These are phyloP conservation scores for Lates japonicus DNA, from an alignment of 2,797 vertebrate species.

Conservation along the genomic window DNA sequence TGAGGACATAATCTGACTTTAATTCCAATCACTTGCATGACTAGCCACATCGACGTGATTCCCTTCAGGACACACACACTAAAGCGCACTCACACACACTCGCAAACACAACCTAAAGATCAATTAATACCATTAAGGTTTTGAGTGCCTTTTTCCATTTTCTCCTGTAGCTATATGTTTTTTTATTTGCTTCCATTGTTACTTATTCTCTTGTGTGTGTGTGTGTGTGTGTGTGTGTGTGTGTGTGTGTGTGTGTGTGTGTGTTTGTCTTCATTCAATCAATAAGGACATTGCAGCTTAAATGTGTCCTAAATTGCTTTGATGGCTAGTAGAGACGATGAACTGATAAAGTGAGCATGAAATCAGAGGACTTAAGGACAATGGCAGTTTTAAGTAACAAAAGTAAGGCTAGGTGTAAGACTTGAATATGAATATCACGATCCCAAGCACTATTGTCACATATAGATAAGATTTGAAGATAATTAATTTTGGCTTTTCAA, in stretches of 20 bases:
- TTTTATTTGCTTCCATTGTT: slow-evolving; percentile 19
- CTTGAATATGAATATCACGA: slow-evolving; percentile 53
- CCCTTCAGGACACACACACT: slow-evolving; percentile 47
- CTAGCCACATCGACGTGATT: slow-evolving; percentile 48
- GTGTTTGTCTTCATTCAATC: background rate
- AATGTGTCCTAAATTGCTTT: slow-evolving; percentile 28
- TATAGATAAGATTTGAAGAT: slow-evolving; percentile 39
- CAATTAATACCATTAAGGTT: slow-evolving; percentile 33
- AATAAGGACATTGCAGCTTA: slow-evolving; percentile 34
- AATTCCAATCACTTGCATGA: slow-evolving; percentile 78
- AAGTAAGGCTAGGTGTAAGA: slow-evolving; percentile 20
- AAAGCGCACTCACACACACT: background rate
- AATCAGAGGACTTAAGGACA: slow-evolving; percentile 46
- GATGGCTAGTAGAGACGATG: slow-evolving; percentile 10
- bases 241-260: background rate
- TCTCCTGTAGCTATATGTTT: background rate
- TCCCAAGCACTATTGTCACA: slow-evolving; percentile 17
- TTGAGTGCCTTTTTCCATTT: background rate
- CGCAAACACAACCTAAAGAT: slow-evolving; percentile 25
- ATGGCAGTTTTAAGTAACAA: slow-evolving; percentile 48
- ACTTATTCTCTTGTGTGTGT: background rate
- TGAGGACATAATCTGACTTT: slow-evolving; percentile 66
- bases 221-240: too few species aligned
- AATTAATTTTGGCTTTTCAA: slow-evolving; percentile 53
- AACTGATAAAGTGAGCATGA: slow-evolving; percentile 43